phyloP scores from a whole-genome alignment of 2,797 vertebrate species.

The Babyrousa celebensis region DNA sequence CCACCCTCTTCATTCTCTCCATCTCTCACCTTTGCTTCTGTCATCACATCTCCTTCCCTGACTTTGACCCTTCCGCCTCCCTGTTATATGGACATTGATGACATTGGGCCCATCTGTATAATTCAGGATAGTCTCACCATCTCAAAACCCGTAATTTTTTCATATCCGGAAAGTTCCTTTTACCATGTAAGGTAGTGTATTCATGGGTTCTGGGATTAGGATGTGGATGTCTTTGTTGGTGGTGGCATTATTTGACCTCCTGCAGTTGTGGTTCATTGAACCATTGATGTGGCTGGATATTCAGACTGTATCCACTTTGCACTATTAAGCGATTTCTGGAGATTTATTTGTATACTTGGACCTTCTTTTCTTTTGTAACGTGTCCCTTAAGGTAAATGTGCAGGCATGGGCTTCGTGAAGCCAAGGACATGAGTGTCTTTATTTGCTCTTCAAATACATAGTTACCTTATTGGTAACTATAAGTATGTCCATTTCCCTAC shows the following conservation, averaged over 20 bases:
- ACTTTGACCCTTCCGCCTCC: not conserved
- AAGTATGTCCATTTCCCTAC: not conserved
- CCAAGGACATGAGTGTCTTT: not conserved
- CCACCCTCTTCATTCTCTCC: not conserved
- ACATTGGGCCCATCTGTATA: not conserved
- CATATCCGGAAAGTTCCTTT: not conserved
- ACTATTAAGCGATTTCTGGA: not conserved
- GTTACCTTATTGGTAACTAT: not conserved
- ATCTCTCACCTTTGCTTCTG: not conserved
- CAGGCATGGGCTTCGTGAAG: not conserved
- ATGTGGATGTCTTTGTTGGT: not conserved
- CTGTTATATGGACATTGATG: not conserved
- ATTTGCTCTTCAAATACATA: conserved; percentile 24
- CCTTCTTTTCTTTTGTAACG: conserved; percentile 40
- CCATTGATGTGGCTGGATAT: not conserved
- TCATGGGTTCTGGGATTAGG: not conserved
- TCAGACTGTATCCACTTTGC: not conserved
- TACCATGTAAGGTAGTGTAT: too few species aligned
- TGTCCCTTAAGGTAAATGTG: not conserved
- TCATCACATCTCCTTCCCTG: not conserved
- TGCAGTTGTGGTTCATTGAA: not conserved
- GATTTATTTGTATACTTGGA: not conserved
- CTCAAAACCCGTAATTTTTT: conserved; percentile 10
- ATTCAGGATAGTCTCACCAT: not conserved
- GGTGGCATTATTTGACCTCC: not conserved